Percentiles rank a stretch among this genome's conserved stretches.
Evolutionary conservation across 2,797 vertebrate species (phyloP).

Genomic region (Neopelma chrysocephalum): DNA sequence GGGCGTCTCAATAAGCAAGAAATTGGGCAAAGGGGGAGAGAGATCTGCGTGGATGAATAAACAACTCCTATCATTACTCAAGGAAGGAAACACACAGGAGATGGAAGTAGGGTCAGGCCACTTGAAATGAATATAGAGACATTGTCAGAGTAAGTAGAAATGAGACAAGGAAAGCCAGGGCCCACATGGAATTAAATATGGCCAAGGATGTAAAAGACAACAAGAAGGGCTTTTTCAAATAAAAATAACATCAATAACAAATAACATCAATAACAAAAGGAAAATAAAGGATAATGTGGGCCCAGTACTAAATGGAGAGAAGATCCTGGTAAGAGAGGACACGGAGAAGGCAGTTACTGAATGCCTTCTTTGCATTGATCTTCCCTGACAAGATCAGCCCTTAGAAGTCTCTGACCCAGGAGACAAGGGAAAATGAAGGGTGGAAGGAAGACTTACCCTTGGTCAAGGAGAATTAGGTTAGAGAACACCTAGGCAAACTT

Average conservation of each 20-base stretch:
- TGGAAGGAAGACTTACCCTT: neutral
- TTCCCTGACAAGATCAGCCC: neutral
- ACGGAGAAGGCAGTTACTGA: neutral
- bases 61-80: neutral
- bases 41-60: neutral
- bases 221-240: neutral
- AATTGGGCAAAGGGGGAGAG: neutral
- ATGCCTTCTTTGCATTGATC: neutral
- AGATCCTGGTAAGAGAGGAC: neutral
- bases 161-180: neutral
- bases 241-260: too few species aligned
- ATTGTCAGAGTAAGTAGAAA: neutral
- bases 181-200: neutral
- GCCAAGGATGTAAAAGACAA: neutral
- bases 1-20: neutral
- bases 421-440: neutral
- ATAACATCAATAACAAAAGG: neutral
- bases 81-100: neutral
- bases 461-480: neutral
- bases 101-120: neutral
- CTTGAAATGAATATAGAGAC: neutral
- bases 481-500: neutral
- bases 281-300: neutral
- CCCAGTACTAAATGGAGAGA: neutral
- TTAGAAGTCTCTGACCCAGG: neutral